Evolutionary conservation across 2,797 vertebrate genomes (phyloP).

Genomic region (Tapirus indicus): DNA sequence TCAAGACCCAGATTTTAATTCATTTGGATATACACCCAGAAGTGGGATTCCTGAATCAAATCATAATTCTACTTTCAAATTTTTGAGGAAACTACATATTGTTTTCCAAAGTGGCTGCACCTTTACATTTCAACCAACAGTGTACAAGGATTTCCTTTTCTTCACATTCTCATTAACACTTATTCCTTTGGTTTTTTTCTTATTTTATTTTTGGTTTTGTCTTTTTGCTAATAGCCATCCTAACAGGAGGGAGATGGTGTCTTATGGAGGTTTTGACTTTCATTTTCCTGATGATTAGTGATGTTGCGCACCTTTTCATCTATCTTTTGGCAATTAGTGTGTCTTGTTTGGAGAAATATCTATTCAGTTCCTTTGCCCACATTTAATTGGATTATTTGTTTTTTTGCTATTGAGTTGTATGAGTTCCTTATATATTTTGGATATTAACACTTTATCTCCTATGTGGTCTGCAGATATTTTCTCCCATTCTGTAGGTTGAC

Average conservation of each 20-base stretch:
- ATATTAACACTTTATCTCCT: neutral
- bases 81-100: neutral
- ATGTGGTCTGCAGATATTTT: too few species aligned
- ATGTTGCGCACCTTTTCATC: neutral
- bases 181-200: too few species aligned
- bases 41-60: neutral
- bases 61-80: neutral
- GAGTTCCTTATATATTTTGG: neutral
- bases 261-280: neutral
- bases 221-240: neutral
- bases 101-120: neutral
- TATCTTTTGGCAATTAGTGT: neutral
- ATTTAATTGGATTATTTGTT: neutral
- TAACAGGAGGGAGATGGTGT: neutral
- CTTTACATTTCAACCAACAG: neutral
- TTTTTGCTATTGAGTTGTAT: neutral
- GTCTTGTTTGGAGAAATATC: too few species aligned
- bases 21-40: too few species aligned
- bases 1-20: too few species aligned
- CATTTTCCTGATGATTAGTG: neutral
- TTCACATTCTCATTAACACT: neutral
- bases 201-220: neutral
- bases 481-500: too few species aligned
- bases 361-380: too few species aligned
- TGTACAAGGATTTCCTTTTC: neutral